Evolutionary conservation across 2,113 vertebrate species (phyloP).

Genomic region (Syrmaticus mikado): DNA sequence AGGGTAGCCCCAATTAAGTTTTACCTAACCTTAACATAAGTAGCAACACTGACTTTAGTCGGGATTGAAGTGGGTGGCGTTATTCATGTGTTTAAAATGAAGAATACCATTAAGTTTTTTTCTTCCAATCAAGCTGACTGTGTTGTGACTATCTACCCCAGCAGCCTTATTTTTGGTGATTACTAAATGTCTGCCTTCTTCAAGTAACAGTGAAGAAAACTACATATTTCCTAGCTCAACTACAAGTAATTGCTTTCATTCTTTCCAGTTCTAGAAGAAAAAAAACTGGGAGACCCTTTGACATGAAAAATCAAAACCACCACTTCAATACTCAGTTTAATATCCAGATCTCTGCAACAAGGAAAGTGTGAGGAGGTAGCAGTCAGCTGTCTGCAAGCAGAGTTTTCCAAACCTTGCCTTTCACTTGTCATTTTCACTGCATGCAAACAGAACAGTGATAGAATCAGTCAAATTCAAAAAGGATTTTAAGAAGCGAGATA

Average conservation of each 20-base stretch:
- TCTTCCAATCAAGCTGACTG: not conserved
- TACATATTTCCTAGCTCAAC: not conserved
- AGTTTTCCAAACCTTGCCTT: not conserved
- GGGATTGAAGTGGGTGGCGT: not conserved
- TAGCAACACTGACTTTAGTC: not conserved
- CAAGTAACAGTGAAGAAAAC: not conserved
- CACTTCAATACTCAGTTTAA: not conserved
- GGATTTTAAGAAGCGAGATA: not conserved
- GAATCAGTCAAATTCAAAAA: not conserved
- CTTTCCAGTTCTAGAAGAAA: not conserved
- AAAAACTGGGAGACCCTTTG: not conserved
- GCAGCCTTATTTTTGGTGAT: not conserved
- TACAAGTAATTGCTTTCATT: not conserved
- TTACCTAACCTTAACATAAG: not conserved
- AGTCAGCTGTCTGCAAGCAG: not conserved
- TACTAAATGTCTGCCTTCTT: not conserved
- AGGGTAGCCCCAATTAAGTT: not conserved
- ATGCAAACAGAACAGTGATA: rapidly evolving
- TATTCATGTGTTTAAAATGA: not conserved
- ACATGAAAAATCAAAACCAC: not conserved
- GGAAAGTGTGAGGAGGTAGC: not conserved
- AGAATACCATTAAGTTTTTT: not conserved
- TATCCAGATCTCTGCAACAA: not conserved
- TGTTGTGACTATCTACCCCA: not conserved
- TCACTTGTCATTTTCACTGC: not conserved